Base-by-base conservation (phyloP, 2,888 invertebrate genomes). In the Scotopteryx bipunctaria region DNA sequence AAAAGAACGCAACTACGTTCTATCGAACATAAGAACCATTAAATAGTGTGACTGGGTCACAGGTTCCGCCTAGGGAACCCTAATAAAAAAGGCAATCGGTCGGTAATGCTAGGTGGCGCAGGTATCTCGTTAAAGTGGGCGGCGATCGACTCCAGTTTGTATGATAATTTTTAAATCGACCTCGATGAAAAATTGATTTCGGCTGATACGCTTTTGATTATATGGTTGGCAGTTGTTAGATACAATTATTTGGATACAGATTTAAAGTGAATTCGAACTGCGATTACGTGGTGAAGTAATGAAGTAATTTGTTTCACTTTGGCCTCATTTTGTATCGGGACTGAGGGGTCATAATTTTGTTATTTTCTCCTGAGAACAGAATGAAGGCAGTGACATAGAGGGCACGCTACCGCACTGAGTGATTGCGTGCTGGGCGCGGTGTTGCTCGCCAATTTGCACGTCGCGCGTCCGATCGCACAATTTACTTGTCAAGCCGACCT, bases 151-250 rank as follows among this genome's bases (percentile, higher is more conserved):
- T 63, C 66, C 68, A 71, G 71, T 81, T 71, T 76, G 80, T 86
- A 86, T 88, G 84, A 83, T 89, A 88, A 89, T 89, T 86, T 84
- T 83, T 77, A 82, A 86, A 83, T 80, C 79, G 83, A 70, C 73
- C 70, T 67, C 71, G 81, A 76, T 83, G 86, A 86, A 83, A 88
- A 89, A 89, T 89, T 89, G 88, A 89, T 89, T 89, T 87, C 72
- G 76, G 70, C 74, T 85, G 87, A 86, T 88, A 86, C 74, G 81
- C 71, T 83, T 87, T 84, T 88, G 87, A 89, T 89, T 87, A 89
- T 80, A 88, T 57, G 82, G 71, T 80, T 77, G 74, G 76, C 56
- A 65, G 78, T 81, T 73, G 86, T 84, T 84, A 81, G 81, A 82
- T 81, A 83, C 81, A 82, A 87, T 88, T 86, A 85, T 83, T 78